Evolutionary conservation across 1,140 invertebrate genomes (phyloP).

Genomic region (Hormaphis cornu): DNA sequence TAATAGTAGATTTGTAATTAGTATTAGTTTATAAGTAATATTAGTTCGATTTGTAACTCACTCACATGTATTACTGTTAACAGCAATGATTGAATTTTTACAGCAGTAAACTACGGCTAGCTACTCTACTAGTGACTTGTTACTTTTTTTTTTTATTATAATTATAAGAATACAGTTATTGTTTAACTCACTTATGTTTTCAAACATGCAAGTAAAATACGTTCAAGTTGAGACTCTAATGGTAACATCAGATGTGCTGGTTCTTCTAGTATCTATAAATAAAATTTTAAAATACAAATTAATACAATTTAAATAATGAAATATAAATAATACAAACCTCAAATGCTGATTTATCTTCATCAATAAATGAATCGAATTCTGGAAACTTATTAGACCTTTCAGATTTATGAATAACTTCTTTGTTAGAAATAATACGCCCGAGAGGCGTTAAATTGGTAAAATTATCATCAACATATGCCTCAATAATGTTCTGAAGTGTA

Average conservation of each 20-base stretch:
- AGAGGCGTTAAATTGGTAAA: conserved; percentile 18
- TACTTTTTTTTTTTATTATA: background rate
- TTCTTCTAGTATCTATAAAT: conserved; percentile 22
- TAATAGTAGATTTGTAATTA: no score
- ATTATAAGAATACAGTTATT: no score
- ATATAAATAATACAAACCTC: background rate
- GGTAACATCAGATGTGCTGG: conserved; percentile 24
- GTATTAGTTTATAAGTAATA: no score
- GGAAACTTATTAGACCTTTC: background rate
- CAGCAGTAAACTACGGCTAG: no score
- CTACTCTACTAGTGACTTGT: no score
- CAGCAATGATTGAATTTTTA: no score
- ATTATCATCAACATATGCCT: conserved; percentile 7
- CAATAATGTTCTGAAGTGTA: conserved; percentile 13
- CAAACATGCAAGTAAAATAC: conserved; percentile 22
- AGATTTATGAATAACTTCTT: background rate
- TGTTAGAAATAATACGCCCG: conserved; percentile 16
- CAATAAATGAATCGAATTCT: background rate
- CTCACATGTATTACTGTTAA: no score
- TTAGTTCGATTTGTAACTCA: no score
- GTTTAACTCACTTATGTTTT: conserved; percentile 8
- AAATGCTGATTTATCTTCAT: conserved; percentile 22
- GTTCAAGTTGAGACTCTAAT: conserved; percentile 9
- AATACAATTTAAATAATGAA: background rate
- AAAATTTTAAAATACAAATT: background rate